A percentile compares a stretch with the other conserved stretches of the same genome.
phyloP scores from a whole-genome alignment of 2,113 vertebrate species.

The Barbus barbus region DNA sequence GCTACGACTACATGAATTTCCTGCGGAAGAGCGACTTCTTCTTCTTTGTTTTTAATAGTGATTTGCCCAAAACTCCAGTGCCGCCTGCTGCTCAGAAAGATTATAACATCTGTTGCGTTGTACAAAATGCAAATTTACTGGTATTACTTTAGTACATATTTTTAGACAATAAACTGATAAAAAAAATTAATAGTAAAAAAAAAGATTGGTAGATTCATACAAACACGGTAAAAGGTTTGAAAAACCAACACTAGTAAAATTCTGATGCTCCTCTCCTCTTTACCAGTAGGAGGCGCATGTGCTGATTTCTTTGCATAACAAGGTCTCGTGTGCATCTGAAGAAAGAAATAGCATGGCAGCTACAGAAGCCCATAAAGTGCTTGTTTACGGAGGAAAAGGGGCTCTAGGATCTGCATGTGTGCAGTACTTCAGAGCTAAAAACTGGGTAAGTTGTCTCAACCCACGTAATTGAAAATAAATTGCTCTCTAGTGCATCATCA shows the following conservation, averaged over 20 bases:
- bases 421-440: constrained; percentile 73
- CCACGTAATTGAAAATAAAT: not conserved
- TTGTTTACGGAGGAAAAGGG: constrained; percentile 82
- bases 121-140: not conserved
- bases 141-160: not conserved
- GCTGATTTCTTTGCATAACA: not conserved
- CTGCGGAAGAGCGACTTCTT: not conserved
- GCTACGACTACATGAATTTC: not conserved
- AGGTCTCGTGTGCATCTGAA: not conserved
- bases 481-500: not conserved
- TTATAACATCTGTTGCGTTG: not conserved
- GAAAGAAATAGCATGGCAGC: constrained; percentile 55
- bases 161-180: not conserved
- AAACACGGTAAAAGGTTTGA: not conserved
- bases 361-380: constrained; percentile 67
- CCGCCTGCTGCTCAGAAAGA: not conserved
- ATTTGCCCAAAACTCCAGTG: not conserved
- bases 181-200: not conserved
- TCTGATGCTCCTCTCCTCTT: not conserved
- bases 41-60: constrained; percentile 6
- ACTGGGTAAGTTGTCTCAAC: constrained; percentile 75
- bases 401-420: constrained; percentile 81
- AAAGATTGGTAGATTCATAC: not conserved
- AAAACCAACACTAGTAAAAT: not conserved
- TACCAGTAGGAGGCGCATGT: constrained; percentile 31